A percentile compares a stretch with the other conserved stretches of the same genome.
These are phyloP conservation scores for Macaria liturata DNA, from an alignment of 2,888 invertebrate species.

Conservation along the genomic window DNA sequence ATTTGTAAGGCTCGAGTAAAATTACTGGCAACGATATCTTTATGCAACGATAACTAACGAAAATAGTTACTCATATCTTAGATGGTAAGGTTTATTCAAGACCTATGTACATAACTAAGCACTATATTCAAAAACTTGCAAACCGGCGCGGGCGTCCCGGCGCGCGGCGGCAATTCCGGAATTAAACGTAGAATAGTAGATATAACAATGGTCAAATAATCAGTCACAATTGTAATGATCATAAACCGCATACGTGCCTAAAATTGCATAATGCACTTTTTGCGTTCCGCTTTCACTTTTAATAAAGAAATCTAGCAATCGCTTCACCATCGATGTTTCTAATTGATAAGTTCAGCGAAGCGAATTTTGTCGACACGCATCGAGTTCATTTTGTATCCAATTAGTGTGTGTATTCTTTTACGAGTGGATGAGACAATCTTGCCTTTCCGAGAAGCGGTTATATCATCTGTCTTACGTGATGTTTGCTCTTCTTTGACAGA, in stretches of 20 bases:
- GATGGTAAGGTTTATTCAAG: too few relatives aligned
- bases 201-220: too few relatives aligned
- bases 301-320: conserved; percentile 28
- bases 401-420: conserved; percentile 36
- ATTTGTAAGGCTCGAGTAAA: too few relatives aligned
- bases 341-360: conserved; percentile 46
- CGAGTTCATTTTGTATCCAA: conserved; percentile 42
- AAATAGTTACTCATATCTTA: too few relatives aligned
- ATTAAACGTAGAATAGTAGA: too few relatives aligned
- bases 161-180: too few relatives aligned
- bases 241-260: neutral
- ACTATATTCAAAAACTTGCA: too few relatives aligned
- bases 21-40: too few relatives aligned
- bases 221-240: neutral
- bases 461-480: conserved; percentile 8
- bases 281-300: conserved; percentile 39
- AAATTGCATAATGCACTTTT: conserved; percentile 18
- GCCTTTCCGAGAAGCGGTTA: conserved; percentile 26
- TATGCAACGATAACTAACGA: too few relatives aligned
- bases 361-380: conserved; percentile 48
- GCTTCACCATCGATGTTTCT: conserved; percentile 38
- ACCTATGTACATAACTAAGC: too few relatives aligned
- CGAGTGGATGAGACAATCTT: conserved; percentile 31
- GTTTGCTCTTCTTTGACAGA: conserved; percentile 1
- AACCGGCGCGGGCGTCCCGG: too few relatives aligned